Evolutionary conservation across 2,888 invertebrate genomes (phyloP).

Genomic region (Punctoribates punctum): DNA sequence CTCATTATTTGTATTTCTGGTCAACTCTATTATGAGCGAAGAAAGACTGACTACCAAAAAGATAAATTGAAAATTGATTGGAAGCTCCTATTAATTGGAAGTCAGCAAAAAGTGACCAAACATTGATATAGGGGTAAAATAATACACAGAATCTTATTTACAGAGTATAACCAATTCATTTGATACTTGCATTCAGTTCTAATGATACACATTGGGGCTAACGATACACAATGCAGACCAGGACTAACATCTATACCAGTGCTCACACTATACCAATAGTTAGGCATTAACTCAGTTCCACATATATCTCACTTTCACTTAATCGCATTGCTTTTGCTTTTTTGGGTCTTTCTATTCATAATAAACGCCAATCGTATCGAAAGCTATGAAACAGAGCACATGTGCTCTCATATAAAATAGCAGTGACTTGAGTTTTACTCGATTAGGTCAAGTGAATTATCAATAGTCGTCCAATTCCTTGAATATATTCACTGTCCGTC

Average conservation of each 20-base stretch:
- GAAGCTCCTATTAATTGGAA: neutral
- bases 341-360: neutral
- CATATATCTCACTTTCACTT: neutral
- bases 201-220: constrained; percentile 2
- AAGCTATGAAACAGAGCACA: too few relatives aligned
- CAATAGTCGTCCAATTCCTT: too few relatives aligned
- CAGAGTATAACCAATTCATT: neutral
- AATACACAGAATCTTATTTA: neutral
- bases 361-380: neutral
- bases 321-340: neutral
- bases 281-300: neutral
- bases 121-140: neutral
- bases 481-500: too few relatives aligned
- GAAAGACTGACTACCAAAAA: neutral
- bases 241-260: neutral
- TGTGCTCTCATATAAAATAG: too few relatives aligned
- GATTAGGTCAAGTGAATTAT: too few relatives aligned
- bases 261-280: neutral
- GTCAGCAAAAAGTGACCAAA: neutral
- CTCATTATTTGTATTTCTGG: too few relatives aligned
- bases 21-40: too few relatives aligned
- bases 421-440: too few relatives aligned
- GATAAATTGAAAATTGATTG: constrained; percentile 11
- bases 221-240: neutral
- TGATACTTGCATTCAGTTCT: neutral